Evolutionary conservation across 1,140 invertebrate genomes (phyloP).

Genomic region (Euwallacea fornicatus): DNA sequence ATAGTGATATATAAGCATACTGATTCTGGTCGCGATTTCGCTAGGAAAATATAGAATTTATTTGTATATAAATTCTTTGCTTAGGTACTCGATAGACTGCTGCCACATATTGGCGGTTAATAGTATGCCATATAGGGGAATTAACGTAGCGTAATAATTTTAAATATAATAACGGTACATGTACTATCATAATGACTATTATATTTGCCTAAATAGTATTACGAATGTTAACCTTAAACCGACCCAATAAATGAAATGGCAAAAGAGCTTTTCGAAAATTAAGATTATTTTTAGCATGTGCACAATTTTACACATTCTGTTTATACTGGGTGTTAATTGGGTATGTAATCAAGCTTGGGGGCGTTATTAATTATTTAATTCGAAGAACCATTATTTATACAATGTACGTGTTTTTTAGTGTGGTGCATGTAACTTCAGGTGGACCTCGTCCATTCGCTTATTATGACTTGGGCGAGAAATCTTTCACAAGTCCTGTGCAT

Average conservation of each 20-base stretch:
- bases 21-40: slow-evolving; percentile 9
- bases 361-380: too few species aligned
- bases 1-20: slow-evolving; percentile 13
- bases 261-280: background rate
- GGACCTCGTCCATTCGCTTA: too few species aligned
- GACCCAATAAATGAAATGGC: background rate
- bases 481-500: too few species aligned
- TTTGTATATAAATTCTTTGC: slow-evolving; percentile 18
- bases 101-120: background rate
- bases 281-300: too few species aligned
- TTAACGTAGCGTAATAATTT: slow-evolving; percentile 1
- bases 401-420: too few species aligned
- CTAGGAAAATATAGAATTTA: slow-evolving; percentile 25
- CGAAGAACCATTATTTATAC: too few species aligned
- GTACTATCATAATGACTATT: background rate
- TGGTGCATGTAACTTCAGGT: too few species aligned
- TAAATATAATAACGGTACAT: slow-evolving; percentile 3
- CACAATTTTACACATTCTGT: too few species aligned
- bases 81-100: slow-evolving; percentile 26
- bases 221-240: too few species aligned
- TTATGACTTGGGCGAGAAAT: too few species aligned
- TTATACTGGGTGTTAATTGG: too few species aligned
- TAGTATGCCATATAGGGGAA: slow-evolving; percentile 7
- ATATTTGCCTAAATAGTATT: background rate
- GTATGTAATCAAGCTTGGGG: too few species aligned